phyloP scores from a whole-genome alignment of 2,888 invertebrate species.

The Leucophenga montana region DNA sequence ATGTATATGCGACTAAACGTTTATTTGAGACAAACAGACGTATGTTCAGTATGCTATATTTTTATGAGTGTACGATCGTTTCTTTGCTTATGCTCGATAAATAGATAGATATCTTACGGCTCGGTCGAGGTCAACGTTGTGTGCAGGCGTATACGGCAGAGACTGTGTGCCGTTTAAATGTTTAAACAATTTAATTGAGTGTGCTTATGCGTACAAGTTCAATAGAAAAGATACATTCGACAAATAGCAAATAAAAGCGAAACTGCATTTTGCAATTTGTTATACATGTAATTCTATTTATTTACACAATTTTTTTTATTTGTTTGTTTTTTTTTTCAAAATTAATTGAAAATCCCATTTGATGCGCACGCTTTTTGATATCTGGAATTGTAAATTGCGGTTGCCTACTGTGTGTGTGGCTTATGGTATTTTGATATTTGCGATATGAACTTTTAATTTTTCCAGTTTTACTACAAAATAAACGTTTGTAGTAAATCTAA shows the following conservation, averaged over 20 bases:
- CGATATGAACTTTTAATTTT: too few species aligned
- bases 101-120: background rate
- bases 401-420: too few species aligned
- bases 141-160: constrained; percentile 11
- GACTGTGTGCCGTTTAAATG: constrained; percentile 12
- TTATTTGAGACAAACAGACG: too few species aligned
- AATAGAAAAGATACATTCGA: background rate
- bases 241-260: background rate
- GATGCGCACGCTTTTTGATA: too few species aligned
- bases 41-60: too few species aligned
- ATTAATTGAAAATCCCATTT: constrained; percentile 4
- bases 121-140: background rate
- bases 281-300: background rate
- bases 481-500: too few species aligned
- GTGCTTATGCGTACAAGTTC: constrained; percentile 12
- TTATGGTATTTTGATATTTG: too few species aligned
- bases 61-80: background rate
- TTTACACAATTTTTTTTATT: background rate
- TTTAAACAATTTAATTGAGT: constrained; percentile 28
- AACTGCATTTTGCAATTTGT: constrained; percentile 18
- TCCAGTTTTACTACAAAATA: too few species aligned
- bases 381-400: too few species aligned
- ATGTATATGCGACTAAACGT: too few species aligned
- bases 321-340: background rate
- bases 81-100: background rate